Percentiles rank a stretch among this genome's conserved stretches.
These are phyloP conservation scores for Syngnathus acus DNA, from an alignment of 2,797 vertebrate genomes.

Conservation along the genomic window DNA sequence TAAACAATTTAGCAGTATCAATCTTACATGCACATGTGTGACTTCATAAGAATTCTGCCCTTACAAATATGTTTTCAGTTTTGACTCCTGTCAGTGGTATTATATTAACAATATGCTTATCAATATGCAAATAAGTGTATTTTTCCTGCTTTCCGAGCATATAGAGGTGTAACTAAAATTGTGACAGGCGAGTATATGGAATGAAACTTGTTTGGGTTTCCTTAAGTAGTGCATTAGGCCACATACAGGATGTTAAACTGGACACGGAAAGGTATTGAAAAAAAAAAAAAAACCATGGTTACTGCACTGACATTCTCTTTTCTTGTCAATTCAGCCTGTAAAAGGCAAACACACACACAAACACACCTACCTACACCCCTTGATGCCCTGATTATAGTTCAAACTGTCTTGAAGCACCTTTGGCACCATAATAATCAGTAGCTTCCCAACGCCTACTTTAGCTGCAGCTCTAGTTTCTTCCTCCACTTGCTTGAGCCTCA, in stretches of 20 bases:
- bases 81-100: background rate
- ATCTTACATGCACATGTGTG: background rate
- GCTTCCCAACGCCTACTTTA: background rate
- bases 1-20: background rate
- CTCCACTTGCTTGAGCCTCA: slow-evolving; percentile 23
- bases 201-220: background rate
- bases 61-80: background rate
- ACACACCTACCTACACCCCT: background rate
- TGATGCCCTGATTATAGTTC: background rate
- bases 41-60: background rate
- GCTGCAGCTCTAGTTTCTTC: background rate
- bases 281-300: too few relatives aligned
- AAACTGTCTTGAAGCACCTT: background rate
- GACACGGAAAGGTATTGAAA: background rate
- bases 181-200: background rate
- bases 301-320: background rate
- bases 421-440: background rate
- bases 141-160: background rate
- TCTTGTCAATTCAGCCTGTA: background rate
- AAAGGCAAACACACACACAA: background rate
- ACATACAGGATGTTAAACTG: background rate
- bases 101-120: too few relatives aligned
- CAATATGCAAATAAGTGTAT: background rate
- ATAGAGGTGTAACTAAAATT: background rate
- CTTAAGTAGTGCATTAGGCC: background rate